Evolutionary conservation across 1,140 invertebrate genomes (phyloP).

Genomic region (Drosophila quadrilineata): DNA sequence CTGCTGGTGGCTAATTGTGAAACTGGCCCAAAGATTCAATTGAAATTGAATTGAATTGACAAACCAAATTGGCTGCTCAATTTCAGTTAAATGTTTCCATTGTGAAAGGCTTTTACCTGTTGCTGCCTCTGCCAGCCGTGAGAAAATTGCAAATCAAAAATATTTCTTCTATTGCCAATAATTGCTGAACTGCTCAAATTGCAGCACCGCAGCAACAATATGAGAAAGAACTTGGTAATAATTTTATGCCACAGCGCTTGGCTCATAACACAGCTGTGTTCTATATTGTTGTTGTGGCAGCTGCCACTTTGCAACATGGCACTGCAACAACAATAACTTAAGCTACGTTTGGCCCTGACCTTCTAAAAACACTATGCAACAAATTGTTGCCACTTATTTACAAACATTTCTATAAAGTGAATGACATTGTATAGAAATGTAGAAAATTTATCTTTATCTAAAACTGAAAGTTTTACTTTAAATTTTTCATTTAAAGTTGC

Average conservation of each 20-base stretch:
- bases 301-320: slow-evolving; percentile 57
- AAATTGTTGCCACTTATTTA: slow-evolving; percentile 8
- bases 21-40: slow-evolving; percentile 66
- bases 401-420: background rate
- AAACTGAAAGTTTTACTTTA: too few relatives aligned
- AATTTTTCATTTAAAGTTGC: background rate
- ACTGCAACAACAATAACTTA: slow-evolving; percentile 37
- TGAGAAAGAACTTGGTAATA: slow-evolving; percentile 41
- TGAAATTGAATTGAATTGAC: slow-evolving; percentile 71
- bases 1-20: slow-evolving; percentile 67
- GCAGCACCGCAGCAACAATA: slow-evolving; percentile 21
- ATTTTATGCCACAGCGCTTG: slow-evolving; percentile 28
- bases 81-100: too few relatives aligned
- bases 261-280: slow-evolving; percentile 63
- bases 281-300: slow-evolving; percentile 66
- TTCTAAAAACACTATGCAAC: slow-evolving; percentile 32
- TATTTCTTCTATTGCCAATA: slow-evolving; percentile 70
- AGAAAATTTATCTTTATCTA: too few relatives aligned
- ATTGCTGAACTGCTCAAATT: slow-evolving; percentile 55
- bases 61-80: slow-evolving; percentile 66
- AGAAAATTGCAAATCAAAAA: slow-evolving; percentile 67
- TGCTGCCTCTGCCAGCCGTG: slow-evolving; percentile 37
- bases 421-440: background rate
- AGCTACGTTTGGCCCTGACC: slow-evolving; percentile 61
- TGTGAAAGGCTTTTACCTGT: slow-evolving; percentile 60